Percentiles rank a stretch among this genome's conserved stretches.
Evolutionary conservation across 2,113 vertebrate species (phyloP).

Genomic region (Fukomys damarensis): DNA sequence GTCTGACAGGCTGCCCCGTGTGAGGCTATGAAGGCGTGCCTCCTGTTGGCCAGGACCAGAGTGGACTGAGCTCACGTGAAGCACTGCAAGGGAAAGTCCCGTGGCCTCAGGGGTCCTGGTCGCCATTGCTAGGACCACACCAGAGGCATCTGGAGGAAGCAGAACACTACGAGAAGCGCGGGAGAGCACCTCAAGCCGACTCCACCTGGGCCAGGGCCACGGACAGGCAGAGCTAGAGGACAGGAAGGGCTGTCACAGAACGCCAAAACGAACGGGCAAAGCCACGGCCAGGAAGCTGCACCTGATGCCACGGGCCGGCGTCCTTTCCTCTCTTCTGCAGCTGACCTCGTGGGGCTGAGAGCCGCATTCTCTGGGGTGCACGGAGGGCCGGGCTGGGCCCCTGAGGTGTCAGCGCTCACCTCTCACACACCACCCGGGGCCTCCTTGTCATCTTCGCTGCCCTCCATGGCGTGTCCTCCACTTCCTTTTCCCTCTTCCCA

Average conservation of each 20-base stretch:
- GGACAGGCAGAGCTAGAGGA: neutral
- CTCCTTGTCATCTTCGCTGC: neutral
- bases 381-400: neutral
- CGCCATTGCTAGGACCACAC: neutral
- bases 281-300: neutral
- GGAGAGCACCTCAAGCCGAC: neutral
- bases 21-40: neutral
- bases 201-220: neutral
- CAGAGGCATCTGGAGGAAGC: neutral
- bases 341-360: neutral
- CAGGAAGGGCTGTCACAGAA: neutral
- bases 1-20: neutral
- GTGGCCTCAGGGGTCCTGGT: no score
- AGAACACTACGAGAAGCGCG: rapidly evolving
- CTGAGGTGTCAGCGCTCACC: neutral
- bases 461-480: neutral
- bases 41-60: neutral
- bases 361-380: rapidly evolving
- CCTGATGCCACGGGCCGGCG: neutral
- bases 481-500: neutral
- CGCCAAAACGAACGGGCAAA: neutral
- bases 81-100: rapidly evolving
- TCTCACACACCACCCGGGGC: neutral
- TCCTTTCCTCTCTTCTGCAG: neutral
- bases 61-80: neutral